A percentile compares a stretch with the other conserved stretches of the same genome.
Conservation (phyloP, 2,113 vertebrate genomes). For the Ochotona curzoniae region DNA sequence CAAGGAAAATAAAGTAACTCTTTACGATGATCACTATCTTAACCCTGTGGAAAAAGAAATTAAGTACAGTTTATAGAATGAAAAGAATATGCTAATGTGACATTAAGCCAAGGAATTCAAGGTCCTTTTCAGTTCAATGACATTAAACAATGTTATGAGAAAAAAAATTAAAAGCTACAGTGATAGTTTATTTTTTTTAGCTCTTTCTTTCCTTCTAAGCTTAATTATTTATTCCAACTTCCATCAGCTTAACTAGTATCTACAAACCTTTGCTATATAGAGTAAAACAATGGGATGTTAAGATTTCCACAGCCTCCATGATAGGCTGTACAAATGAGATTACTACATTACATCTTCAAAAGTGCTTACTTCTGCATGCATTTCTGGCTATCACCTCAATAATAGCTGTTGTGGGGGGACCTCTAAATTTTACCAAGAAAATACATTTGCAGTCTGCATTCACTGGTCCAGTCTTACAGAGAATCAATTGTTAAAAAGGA, state of each 20-base stretch:
- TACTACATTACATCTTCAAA: not conserved
- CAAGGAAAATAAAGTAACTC: constrained; percentile 55
- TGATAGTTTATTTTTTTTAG: constrained; percentile 33
- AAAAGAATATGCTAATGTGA: constrained; percentile 80
- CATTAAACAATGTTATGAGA: constrained; percentile 57
- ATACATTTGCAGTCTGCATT: not conserved
- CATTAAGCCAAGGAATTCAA: constrained; percentile 68
- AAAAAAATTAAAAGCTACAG: constrained; percentile 16
- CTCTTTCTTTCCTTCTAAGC: not conserved
- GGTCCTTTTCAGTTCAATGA: constrained; percentile 47
- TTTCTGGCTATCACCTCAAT: constrained; percentile 1
- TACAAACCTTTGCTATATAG: not conserved
- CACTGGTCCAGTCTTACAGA: not conserved
- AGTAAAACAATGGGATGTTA: not conserved
- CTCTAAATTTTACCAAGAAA: not conserved
- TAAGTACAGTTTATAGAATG: constrained; percentile 69
- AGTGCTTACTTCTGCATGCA: not conserved
- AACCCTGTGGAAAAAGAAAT: constrained; percentile 63
- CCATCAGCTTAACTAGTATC: not conserved
- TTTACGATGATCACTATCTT: constrained; percentile 71
- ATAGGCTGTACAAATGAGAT: not conserved
- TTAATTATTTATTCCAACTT: constrained; percentile 41
- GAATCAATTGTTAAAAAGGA: not conserved
- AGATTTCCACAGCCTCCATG: not conserved
- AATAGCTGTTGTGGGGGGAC: not conserved